Percentiles rank a stretch among this genome's conserved stretches.
Conservation (phyloP, 2,113 vertebrate genomes). For the Oryzias curvinotus region DNA sequence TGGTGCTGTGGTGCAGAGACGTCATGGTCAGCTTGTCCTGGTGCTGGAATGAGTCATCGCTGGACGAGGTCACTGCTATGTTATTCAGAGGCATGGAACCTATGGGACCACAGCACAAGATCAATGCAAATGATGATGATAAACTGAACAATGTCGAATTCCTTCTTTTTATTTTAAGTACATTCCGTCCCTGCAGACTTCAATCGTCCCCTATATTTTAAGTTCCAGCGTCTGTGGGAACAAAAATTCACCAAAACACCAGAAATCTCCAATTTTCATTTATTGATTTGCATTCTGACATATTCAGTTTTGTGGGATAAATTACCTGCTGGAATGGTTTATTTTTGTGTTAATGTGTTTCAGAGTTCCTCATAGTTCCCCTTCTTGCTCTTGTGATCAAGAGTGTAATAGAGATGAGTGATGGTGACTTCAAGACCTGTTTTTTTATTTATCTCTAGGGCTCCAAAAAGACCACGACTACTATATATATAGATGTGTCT, state of each 20-base stretch:
- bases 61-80: conserved; percentile 81
- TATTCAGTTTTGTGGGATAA: conserved; percentile 63
- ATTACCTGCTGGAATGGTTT: conserved; percentile 47
- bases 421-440: conserved; percentile 63
- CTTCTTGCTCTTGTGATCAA: conserved; percentile 55
- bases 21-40: conserved; percentile 75
- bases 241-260: conserved; percentile 21
- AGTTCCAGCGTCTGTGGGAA: conserved; percentile 24
- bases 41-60: conserved; percentile 63
- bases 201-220: conserved; percentile 23
- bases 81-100: conserved; percentile 86
- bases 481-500: conserved; percentile 6
- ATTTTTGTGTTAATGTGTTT: conserved; percentile 49
- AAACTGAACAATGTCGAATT: not conserved
- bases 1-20: conserved; percentile 85
- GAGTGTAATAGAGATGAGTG: conserved; percentile 66
- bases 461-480: conserved; percentile 61
- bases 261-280: conserved; percentile 32
- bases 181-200: conserved; percentile 52
- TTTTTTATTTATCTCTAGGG: conserved; percentile 66
- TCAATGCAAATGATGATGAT: not conserved
- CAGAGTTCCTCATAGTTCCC: conserved; percentile 53
- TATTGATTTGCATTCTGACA: conserved; percentile 37
- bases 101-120: conserved; percentile 54
- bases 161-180: conserved; percentile 11